Base-by-base conservation (phyloP, 2,888 invertebrate genomes). In the Pedicia rivosa region DNA sequence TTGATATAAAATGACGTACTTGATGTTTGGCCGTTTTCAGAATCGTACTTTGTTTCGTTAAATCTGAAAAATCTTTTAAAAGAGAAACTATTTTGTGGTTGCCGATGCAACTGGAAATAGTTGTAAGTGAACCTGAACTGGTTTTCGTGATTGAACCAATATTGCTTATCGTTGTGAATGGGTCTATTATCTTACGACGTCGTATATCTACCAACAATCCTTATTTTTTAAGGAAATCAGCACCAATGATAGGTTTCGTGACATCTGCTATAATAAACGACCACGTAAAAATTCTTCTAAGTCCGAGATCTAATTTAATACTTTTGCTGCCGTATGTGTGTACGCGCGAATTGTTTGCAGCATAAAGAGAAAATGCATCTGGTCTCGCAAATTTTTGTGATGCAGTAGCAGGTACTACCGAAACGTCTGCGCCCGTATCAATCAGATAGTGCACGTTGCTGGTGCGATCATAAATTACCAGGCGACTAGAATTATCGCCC, bases 231-330 rank as follows among this genome's bases (percentile, higher is more conserved):
- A 44, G 29, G 20, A 44, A 41, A 29, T 49, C 47, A 2, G 46
- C 44, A 2, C 45, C 45, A 2, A 46, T 41, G 15, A 47, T 48
- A 20, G 47, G 43, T 12, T 36, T n/a, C 2, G 42, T 29, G 2
- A 49, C 46, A 4, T 49, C 43, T 1, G 47, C 47, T 13, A 47
- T 31, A 15, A 42, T 37, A 30, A 49, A 48, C 13, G 39, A 40
- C 47, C 47, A 48, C 8, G 22, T 33, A 26, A 46, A 47, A 6
- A 38, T 34, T 5, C 44, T 40, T 3, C 44, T 48, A 25, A 48
- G 46, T 32, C 46, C 42, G 1, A 41, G 35, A n/a, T 42, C 39
- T 29, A 44, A 41, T 31, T 9, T 7, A 2, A 43, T 15, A 2
- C 10, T 13, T 34, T 35, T 35, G 10, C 26, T 33, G 4, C 44